Evolutionary conservation across 35 echinoderm and acorn worm species (phyloP), one percentile per base, ranked within the genome.

Genomic region (Patiria miniata): DNA sequence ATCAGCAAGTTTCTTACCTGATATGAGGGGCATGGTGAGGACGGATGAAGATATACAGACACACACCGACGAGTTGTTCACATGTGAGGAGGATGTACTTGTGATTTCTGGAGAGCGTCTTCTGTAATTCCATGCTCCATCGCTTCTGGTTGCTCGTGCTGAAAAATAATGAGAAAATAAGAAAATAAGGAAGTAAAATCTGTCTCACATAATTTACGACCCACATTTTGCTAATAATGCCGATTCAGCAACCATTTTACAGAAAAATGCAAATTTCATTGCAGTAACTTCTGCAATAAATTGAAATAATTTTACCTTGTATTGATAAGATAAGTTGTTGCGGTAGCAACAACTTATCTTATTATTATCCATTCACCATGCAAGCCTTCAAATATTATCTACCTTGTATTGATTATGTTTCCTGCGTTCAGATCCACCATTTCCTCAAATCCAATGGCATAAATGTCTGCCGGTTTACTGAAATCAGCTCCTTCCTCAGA

Each of bases 391-490:
- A n/a, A n/a, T n/a, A n/a, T n/a, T n/a, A n/a, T n/a, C 81, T 83
- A 97, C 95, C 88, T 97, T 54, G 95, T 85, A 77, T 77, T 89
- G 42, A 97, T 89, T 15, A 97, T 97, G 88, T 94, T 97, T 28
- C 91, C 85, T 44, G 95, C 95, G 91, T 91, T 97, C 17, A 97
- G 78, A 40, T 97, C 95, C 5, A 97, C 95, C 95, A 97, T 97
- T 83, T 97, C 95, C 52, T 97, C 91, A 91, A 97, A 97, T 0
- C 95, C 95, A 33, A 97, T 97, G 12, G 95, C 95, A 85, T 84
- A 97, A 12, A 97, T 91, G 79, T 97, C 95, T 68, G 85, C 86
- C 1, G 95, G 95, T 36, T 83, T 78, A 37, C 57, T 81, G 68
- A 94, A 91, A 53, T 97, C 95, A 0, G 88, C 79, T 10, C 91